These are phyloP conservation scores for Phasianus colchicus DNA, from an alignment of 2,113 vertebrate species.

Conservation along the genomic window DNA sequence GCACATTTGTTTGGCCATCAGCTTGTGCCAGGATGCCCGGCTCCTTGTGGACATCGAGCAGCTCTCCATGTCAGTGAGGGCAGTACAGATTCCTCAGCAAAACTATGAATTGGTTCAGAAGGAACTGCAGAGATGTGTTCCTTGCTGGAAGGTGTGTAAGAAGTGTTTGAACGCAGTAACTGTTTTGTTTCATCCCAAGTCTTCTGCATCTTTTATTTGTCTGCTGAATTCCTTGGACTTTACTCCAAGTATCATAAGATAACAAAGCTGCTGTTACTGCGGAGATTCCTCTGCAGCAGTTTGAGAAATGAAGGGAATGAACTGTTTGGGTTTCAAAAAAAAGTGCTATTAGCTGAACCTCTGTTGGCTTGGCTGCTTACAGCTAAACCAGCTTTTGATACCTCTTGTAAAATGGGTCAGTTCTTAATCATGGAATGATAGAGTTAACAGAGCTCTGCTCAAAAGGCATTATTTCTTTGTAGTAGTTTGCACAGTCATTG, in stretches of 20 bases:
- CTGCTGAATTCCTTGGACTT: not conserved
- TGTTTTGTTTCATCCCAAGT: slow-evolving; percentile 17
- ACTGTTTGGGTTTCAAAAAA: not conserved
- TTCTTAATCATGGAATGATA: not conserved
- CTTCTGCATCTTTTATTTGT: slow-evolving; percentile 16
- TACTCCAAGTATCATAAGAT: slow-evolving; percentile 19
- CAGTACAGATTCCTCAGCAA: not conserved
- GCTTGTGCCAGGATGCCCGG: not conserved
- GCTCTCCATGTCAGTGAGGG: not conserved
- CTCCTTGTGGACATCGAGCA: not conserved
- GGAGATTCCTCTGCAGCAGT: not conserved
- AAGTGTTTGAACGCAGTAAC: not conserved
- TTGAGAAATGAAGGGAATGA: slow-evolving; percentile 53
- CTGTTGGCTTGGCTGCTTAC: slow-evolving; percentile 18
- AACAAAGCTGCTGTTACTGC: slow-evolving; percentile 52
- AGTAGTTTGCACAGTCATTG: slow-evolving; percentile 47
- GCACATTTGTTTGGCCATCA: not conserved
- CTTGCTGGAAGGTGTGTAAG: slow-evolving; percentile 11
- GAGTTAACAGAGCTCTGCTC: slow-evolving; percentile 4
- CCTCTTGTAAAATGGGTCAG: slow-evolving; percentile 57
- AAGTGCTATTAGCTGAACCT: not conserved
- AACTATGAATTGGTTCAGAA: not conserved
- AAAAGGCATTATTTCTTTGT: slow-evolving; percentile 48
- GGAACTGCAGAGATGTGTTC: not conserved
- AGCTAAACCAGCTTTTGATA: slow-evolving; percentile 58